These are phyloP conservation scores for Corydoras maculifer DNA, from an alignment of 2,113 vertebrate species.

Conservation along the genomic window DNA sequence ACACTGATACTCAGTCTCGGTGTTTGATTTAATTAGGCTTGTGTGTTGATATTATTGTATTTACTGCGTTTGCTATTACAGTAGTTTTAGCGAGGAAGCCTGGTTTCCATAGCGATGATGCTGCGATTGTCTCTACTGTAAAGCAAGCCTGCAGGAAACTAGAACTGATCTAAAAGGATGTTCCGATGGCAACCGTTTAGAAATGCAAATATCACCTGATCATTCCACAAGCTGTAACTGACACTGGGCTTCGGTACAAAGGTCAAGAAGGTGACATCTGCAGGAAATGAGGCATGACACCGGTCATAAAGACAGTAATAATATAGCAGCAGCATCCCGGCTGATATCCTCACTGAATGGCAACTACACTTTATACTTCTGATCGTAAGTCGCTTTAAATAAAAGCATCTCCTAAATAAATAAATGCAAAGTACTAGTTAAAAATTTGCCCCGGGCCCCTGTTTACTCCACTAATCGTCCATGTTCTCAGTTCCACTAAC, in stretches of 20 bases:
- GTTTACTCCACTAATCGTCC: too few species aligned
- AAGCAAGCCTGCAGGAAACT: slow-evolving; percentile 34
- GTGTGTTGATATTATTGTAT: slow-evolving; percentile 19
- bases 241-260: neutral
- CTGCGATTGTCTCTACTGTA: slow-evolving; percentile 33
- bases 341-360: neutral
- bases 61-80: slow-evolving; percentile 14
- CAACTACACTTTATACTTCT: neutral
- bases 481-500: too few species aligned
- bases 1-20: slow-evolving; percentile 19
- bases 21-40: slow-evolving; percentile 24
- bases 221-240: neutral
- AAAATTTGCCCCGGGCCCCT: too few species aligned
- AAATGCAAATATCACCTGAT: slow-evolving; percentile 25
- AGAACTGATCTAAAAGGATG: slow-evolving; percentile 32
- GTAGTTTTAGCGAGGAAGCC: slow-evolving; percentile 32
- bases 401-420: too few species aligned
- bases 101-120: slow-evolving; percentile 45
- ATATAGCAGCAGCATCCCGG: neutral
- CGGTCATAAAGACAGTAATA: too few species aligned
- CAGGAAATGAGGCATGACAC: too few species aligned
- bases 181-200: slow-evolving; percentile 27
- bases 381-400: too few species aligned
- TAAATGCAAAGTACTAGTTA: too few species aligned
- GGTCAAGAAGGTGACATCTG: too few species aligned